Evolutionary conservation across 2,888 invertebrate genomes (phyloP).

Genomic region (Lycocerus yunnanus): DNA sequence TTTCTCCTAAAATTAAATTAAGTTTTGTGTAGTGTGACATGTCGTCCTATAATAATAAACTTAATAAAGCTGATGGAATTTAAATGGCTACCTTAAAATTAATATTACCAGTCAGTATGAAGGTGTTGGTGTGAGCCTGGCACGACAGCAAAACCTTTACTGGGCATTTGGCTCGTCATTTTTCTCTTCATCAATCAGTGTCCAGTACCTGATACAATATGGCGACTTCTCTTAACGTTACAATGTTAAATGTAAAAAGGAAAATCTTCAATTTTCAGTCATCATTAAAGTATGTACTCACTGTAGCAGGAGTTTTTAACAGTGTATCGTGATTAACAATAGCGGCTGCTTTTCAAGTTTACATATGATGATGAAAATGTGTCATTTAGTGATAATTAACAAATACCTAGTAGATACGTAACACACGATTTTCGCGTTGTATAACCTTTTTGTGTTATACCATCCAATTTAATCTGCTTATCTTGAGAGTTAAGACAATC

Average conservation of each 20-base stretch:
- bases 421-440: background rate
- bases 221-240: conserved; percentile 32
- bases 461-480: background rate
- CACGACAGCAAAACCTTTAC: conserved; percentile 32
- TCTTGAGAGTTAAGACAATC: background rate
- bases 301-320: background rate
- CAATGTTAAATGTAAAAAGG: conserved; percentile 19
- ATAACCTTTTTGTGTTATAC: background rate
- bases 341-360: background rate
- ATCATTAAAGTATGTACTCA: background rate
- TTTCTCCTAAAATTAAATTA: background rate
- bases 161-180: conserved; percentile 41
- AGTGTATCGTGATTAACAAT: background rate
- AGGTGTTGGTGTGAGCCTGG: conserved; percentile 33
- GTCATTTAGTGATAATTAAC: background rate
- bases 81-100: conserved; percentile 27
- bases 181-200: conserved; percentile 43
- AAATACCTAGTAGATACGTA: background rate
- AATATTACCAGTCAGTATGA: conserved; percentile 13
- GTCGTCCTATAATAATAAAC: conserved; percentile 24
- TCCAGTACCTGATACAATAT: conserved; percentile 41
- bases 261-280: conserved; percentile 1
- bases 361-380: background rate
- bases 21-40: conserved; percentile 15
- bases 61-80: conserved; percentile 37